Evolutionary conservation across 2,797 vertebrate genomes (phyloP).

Genomic region (Phoeniculus purpureus): DNA sequence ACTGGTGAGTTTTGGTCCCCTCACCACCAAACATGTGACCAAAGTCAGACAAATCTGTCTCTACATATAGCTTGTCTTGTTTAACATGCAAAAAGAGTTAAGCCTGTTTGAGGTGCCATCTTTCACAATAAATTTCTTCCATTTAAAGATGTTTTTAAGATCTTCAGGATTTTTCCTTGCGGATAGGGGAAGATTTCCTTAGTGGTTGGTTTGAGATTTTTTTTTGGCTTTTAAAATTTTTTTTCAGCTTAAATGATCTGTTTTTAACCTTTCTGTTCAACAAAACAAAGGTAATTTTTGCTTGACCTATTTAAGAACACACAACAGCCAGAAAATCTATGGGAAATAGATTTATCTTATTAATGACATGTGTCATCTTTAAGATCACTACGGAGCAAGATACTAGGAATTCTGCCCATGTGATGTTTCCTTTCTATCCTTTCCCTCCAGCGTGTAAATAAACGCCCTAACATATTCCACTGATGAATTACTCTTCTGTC

Average conservation of each 20-base stretch:
- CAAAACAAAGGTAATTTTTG: not conserved
- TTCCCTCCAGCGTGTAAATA: not conserved
- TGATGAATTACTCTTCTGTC: not conserved
- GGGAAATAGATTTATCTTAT: conserved; percentile 4
- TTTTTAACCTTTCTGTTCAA: conserved; percentile 10
- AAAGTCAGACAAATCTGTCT: not conserved
- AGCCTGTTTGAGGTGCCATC: not conserved
- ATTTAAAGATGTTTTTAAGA: conserved; percentile 33
- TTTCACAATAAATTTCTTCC: conserved; percentile 4
- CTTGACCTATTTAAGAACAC: not conserved
- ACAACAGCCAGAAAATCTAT: not conserved
- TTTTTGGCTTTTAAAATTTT: not conserved
- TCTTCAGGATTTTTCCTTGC: not conserved
- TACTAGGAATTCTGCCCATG: not conserved
- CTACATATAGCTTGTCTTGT: not conserved
- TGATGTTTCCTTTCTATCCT: not conserved
- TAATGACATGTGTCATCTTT: not conserved
- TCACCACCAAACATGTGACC: not conserved
- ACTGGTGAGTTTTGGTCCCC: not conserved
- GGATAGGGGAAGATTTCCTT: not conserved
- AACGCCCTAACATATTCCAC: not conserved
- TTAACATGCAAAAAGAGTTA: not conserved
- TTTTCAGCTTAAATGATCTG: not conserved
- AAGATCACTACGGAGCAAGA: not conserved
- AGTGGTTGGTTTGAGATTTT: not conserved